Conservation (phyloP, 2,888 invertebrate genomes). For the Rhingia campestris region DNA sequence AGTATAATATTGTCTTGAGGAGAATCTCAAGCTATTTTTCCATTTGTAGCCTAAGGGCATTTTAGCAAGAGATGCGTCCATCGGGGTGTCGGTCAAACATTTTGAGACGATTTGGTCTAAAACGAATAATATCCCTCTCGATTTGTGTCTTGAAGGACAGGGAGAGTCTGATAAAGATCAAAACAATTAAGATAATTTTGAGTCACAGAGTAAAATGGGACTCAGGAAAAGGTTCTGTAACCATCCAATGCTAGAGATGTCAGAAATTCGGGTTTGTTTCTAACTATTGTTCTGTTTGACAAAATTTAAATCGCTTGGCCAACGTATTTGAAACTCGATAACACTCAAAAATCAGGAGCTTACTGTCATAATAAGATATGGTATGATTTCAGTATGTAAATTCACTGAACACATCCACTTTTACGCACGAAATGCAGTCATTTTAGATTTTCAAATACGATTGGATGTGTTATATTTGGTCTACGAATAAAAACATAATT, state of each 20-base stretch:
- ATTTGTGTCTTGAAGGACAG: neutral
- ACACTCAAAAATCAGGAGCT: too few relatives aligned
- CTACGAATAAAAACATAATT: too few relatives aligned
- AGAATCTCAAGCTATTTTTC: neutral
- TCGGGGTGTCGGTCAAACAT: neutral
- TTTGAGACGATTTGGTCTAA: conserved; percentile 12
- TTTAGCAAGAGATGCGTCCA: neutral
- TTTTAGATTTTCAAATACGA: too few relatives aligned
- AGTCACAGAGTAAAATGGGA: neutral
- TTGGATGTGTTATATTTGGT: too few relatives aligned
- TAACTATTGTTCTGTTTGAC: neutral
- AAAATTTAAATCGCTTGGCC: too few relatives aligned
- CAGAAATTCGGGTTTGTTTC: neutral
- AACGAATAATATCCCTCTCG: neutral
- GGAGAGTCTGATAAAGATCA: neutral
- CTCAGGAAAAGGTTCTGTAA: neutral
- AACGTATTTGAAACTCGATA: too few relatives aligned
- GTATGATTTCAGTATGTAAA: too few relatives aligned
- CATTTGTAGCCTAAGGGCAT: neutral
- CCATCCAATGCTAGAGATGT: conserved; percentile 10
- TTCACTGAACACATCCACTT: too few relatives aligned
- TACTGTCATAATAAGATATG: too few relatives aligned
- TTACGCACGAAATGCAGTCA: too few relatives aligned
- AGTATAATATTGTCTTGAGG: neutral
- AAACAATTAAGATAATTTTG: neutral